Conservation (phyloP, 2,797 vertebrate species). For the Balearica regulorum region DNA sequence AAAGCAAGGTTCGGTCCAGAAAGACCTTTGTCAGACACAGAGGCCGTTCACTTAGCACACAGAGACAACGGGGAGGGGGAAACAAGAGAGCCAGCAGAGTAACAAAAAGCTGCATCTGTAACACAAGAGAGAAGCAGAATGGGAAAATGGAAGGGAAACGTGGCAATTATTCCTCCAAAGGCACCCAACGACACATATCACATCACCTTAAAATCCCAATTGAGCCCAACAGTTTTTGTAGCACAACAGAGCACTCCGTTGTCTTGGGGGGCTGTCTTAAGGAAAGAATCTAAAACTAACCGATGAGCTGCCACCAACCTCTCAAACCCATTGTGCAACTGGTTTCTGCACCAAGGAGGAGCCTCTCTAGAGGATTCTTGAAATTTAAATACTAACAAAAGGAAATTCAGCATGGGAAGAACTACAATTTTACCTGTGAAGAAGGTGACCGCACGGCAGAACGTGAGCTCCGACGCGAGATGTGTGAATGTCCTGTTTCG, state of each 20-base stretch:
- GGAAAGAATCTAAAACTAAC: neutral
- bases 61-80: accelerated
- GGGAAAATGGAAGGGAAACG: neutral
- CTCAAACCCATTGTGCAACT: neutral
- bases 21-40: neutral
- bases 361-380: neutral
- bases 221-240: neutral
- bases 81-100: neutral
- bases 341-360: neutral
- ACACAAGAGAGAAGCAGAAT: neutral
- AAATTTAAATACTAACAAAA: neutral
- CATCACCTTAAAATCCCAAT: accelerated
- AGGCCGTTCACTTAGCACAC: neutral
- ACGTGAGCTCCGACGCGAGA: conserved; percentile 89
- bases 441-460: conserved; percentile 91
- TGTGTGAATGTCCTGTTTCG: conserved; percentile 89
- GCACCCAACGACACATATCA: accelerated
- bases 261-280: neutral
- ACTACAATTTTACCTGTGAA: conserved; percentile 81
- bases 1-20: neutral
- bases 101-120: accelerated
- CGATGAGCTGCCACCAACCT: neutral
- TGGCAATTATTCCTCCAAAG: neutral
- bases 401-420: neutral
- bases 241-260: neutral